Evolutionary conservation across 2,113 vertebrate genomes (phyloP), one percentile per base, ranked within the genome.

Genomic region (Muntiacus muntjak): DNA sequence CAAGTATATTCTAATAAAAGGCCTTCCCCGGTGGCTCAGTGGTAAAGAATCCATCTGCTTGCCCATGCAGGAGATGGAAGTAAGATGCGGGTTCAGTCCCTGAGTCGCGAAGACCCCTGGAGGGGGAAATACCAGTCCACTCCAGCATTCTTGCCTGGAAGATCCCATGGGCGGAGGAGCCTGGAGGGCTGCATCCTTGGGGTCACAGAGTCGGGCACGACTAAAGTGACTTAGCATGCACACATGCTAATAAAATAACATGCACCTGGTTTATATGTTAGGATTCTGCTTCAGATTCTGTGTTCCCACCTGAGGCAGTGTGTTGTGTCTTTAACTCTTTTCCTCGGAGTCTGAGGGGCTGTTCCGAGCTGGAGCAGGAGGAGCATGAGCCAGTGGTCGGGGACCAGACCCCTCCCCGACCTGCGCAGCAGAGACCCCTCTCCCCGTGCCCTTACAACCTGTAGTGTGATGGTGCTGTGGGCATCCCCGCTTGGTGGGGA

Each of bases 381-480:
- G 43, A 26, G 1, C 5, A 1, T 4, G 13, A 57, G 55, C 83
- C 28, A 7, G 16, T 45, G 25, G 36, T 21, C n/a, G 0, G 5
- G 57, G n/a, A n/a, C 82, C 79, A 26, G 40, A 0, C 13, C 43
- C 25, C 17, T 79, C 2, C 47, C n/a, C 74, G 14, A 28, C 52
- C 33, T 55, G 43, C 9, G 1, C 1, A 14, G 45, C 0, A 5
- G 64, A 12, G 47, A 28, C 17, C 6, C 11, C 47, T 52, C 55
- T 40, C 7, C 9, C 81, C 16, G 3, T 3, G 3, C 54, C 47
- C 33, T 54, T 19, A 5, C 26, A 30, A 0, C 0, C 2, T 4
- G 0, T 36, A 36, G 4, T 0, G 0, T 21, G 33, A 5, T 5
- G 13, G 25, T n/a, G n/a, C 33, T 57, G 0, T 15, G 12, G 15